phyloP scores from a whole-genome alignment of 2,797 vertebrate species.

The Lepus townsendii region DNA sequence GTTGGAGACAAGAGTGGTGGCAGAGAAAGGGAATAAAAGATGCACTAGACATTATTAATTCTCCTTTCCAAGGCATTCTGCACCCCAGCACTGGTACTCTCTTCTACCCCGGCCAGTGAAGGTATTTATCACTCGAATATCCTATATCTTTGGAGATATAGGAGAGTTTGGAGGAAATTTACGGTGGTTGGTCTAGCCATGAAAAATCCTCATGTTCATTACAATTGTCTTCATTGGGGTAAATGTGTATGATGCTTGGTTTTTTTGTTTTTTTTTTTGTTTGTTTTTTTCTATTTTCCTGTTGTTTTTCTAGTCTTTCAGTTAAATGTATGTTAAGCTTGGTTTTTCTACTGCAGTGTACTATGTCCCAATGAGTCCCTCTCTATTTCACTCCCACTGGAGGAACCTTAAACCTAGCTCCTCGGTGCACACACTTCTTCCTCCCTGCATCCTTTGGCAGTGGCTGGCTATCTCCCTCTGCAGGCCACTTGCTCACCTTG shows the following conservation, averaged over 20 bases:
- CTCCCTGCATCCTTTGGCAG: neutral
- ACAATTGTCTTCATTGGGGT: neutral
- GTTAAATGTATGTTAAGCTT: neutral
- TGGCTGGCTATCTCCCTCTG: neutral
- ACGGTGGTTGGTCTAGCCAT: neutral
- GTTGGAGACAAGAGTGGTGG: neutral
- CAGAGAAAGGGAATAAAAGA: neutral
- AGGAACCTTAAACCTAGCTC: neutral
- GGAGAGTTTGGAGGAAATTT: neutral
- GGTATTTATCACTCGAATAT: neutral
- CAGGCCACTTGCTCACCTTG: neutral
- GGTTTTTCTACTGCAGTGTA: neutral
- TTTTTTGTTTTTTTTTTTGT: neutral
- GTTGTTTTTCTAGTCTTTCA: neutral
- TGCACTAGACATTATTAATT: neutral
- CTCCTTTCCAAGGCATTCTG: neutral
- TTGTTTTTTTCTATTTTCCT: neutral
- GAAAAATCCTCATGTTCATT: slow-evolving; percentile 49
- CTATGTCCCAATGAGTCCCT: neutral
- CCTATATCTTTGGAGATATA: neutral
- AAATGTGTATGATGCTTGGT: neutral
- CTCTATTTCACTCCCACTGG: neutral
- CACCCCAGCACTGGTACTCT: neutral
- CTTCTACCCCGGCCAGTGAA: neutral
- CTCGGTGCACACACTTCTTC: neutral